phyloP scores from a whole-genome alignment of 2,113 vertebrate species.

The Microtus oregoni region DNA sequence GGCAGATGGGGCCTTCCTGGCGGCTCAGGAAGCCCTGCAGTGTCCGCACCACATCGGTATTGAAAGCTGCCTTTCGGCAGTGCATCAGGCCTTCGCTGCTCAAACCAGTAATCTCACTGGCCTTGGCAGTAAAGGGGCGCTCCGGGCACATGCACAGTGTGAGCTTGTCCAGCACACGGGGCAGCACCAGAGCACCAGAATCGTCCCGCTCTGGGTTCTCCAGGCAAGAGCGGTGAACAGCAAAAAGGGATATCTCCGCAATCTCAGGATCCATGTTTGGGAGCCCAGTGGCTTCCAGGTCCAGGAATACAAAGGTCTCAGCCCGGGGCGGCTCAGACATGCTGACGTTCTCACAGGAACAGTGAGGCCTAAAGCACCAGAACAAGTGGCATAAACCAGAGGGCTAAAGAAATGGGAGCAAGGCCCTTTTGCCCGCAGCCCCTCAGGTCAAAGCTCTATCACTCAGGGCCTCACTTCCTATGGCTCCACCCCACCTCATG shows the following conservation, averaged over 20 bases:
- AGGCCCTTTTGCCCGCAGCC: neutral
- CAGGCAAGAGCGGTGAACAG: slow-evolving; percentile 79
- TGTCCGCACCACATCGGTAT: neutral
- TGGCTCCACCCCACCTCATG: neutral
- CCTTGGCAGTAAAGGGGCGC: slow-evolving; percentile 76
- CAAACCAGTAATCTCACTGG: slow-evolving; percentile 82
- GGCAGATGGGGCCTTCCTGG: slow-evolving; percentile 83
- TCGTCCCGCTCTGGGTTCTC: slow-evolving; percentile 56
- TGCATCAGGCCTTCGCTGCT: slow-evolving; percentile 70
- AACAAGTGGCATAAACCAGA: slow-evolving; percentile 31
- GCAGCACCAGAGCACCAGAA: slow-evolving; percentile 44
- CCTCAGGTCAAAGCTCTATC: neutral
- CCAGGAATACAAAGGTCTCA: slow-evolving; percentile 84
- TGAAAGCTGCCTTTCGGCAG: slow-evolving; percentile 75
- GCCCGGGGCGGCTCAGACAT: slow-evolving; percentile 66
- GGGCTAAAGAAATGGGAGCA: neutral
- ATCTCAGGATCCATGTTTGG: slow-evolving; percentile 71
- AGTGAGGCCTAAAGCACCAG: slow-evolving; percentile 21
- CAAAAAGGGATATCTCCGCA: slow-evolving; percentile 79
- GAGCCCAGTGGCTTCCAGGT: slow-evolving; percentile 85
- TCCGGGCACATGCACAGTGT: slow-evolving; percentile 81
- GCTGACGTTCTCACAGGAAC: slow-evolving; percentile 9
- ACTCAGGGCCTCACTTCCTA: neutral
- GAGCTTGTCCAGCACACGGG: slow-evolving; percentile 84
- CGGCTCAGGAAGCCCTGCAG: slow-evolving; percentile 82